phyloP scores from a whole-genome alignment of 2,797 vertebrate genomes.

The Danio aesculapii region DNA sequence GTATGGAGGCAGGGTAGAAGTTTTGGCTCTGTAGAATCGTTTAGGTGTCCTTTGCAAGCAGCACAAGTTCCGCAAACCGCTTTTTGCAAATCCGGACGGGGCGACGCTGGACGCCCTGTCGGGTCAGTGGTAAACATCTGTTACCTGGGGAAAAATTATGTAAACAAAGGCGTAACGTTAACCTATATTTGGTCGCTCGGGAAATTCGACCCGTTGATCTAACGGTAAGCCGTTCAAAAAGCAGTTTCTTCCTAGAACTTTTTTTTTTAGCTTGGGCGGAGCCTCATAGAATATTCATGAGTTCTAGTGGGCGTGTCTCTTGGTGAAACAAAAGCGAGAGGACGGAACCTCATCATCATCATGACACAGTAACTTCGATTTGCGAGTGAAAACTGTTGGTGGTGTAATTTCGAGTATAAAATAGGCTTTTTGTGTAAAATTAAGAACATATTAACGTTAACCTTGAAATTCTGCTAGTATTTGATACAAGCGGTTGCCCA shows the following conservation, averaged over 20 bases:
- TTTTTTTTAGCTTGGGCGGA: neutral
- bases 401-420: too few relatives aligned
- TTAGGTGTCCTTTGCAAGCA: slow-evolving; percentile 35
- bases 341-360: too few relatives aligned
- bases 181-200: neutral
- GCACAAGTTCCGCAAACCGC: slow-evolving; percentile 33
- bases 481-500: too few relatives aligned
- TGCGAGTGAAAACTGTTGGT: too few relatives aligned
- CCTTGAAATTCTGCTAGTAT: too few relatives aligned
- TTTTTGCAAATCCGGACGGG: neutral
- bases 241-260: too few relatives aligned
- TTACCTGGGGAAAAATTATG: neutral
- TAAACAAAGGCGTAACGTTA: neutral
- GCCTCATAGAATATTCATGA: neutral
- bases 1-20: slow-evolving; percentile 66
- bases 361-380: too few relatives aligned
- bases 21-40: slow-evolving; percentile 26
- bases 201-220: neutral
- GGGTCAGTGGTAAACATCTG: neutral
- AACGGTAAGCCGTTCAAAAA: neutral
- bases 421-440: too few relatives aligned
- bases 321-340: neutral
- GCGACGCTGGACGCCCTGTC: neutral
- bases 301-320: neutral
- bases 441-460: too few relatives aligned